Conservation (phyloP, 2,113 vertebrate genomes). For the Muntiacus muntjak region DNA sequence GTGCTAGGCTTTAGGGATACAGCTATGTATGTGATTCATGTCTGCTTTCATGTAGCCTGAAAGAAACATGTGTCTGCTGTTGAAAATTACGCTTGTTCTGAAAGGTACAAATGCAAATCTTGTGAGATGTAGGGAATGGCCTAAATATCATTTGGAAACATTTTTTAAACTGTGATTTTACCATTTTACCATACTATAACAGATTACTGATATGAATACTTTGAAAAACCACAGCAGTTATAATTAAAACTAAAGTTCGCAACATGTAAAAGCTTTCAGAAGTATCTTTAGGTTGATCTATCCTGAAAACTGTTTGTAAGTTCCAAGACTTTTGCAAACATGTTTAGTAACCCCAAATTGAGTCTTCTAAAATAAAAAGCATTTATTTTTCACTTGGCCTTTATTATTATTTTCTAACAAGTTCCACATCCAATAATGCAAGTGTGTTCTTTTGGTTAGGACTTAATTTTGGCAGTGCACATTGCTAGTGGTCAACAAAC, state of each 20-base stretch:
- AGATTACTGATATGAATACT: background rate
- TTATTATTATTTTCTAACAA: conserved; percentile 24
- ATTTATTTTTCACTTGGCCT: background rate
- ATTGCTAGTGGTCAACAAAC: background rate
- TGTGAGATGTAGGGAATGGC: background rate
- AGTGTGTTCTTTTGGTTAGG: background rate
- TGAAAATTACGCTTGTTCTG: background rate
- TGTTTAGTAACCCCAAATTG: background rate
- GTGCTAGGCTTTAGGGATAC: background rate
- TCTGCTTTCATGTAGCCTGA: background rate
- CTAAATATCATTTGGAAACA: background rate
- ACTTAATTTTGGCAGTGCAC: conserved; percentile 43
- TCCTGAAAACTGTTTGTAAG: background rate
- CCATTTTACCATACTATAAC: background rate
- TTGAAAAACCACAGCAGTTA: background rate
- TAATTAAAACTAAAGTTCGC: background rate
- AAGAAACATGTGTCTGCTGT: background rate
- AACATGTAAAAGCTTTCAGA: background rate
- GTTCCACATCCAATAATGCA: background rate
- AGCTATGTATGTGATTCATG: background rate
- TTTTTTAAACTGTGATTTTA: background rate
- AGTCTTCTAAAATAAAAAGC: conserved; percentile 8
- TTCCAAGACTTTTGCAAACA: background rate
- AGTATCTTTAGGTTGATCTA: background rate
- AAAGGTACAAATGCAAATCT: background rate